A percentile compares a stretch with the other conserved stretches of the same genome.
phyloP scores from a whole-genome alignment of 2,113 vertebrate species.

The Erythrocercus mccallii region DNA sequence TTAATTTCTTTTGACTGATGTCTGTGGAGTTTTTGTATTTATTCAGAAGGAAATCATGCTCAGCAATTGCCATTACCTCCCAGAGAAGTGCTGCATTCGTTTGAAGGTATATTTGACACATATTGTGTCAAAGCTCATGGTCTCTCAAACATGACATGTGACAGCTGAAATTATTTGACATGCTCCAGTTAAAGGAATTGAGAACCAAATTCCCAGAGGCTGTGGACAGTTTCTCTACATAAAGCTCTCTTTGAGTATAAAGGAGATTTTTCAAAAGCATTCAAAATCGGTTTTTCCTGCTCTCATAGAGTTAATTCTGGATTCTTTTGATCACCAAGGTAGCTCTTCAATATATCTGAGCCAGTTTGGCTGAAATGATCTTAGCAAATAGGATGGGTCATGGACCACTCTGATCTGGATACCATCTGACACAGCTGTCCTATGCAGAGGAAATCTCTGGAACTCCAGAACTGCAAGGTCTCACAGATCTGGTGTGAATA shows the following conservation, averaged over 20 bases:
- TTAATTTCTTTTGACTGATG: conserved; percentile 14
- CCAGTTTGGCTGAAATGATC: background rate
- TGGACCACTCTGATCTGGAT: background rate
- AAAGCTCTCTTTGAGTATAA: background rate
- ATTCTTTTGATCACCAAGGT: background rate
- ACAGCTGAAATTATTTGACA: conserved; percentile 23
- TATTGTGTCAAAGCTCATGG: background rate
- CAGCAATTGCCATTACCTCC: background rate
- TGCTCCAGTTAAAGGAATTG: background rate
- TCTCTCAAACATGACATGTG: background rate
- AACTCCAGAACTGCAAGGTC: background rate
- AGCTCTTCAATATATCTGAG: background rate
- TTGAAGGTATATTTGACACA: conserved; percentile 7
- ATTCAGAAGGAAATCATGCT: background rate
- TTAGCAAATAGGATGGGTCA: background rate
- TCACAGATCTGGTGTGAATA: background rate
- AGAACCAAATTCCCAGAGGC: background rate
- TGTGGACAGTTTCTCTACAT: background rate
- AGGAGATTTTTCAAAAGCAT: background rate
- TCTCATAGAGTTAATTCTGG: background rate
- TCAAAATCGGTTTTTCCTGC: background rate
- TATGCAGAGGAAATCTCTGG: background rate
- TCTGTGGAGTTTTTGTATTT: conserved; percentile 21
- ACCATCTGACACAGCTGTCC: background rate
- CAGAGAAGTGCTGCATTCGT: background rate